Evolutionary conservation across 1,140 invertebrate genomes (phyloP), one percentile per base, ranked within the genome.

Genomic region (Leptopilina boulardi): DNA sequence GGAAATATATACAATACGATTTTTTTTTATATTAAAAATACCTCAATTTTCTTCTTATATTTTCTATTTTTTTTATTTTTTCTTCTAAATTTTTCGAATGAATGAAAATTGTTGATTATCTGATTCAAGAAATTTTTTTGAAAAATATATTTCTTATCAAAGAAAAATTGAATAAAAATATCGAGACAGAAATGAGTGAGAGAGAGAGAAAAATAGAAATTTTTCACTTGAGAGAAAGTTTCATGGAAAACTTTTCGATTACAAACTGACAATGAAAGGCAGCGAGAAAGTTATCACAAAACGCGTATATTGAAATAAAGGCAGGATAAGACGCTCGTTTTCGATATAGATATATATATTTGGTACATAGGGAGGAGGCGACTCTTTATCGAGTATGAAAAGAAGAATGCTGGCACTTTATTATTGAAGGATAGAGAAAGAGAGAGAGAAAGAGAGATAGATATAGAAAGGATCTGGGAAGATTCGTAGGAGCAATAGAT

Each of bases 341-440:
- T 66, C 56, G 26, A 38, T 38, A 38, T 38, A 38, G 5, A 30
- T 30, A 30, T 30, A 30, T 30, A 30, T 30, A 30, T 30, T 3
- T 30, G n/a, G 5, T 30, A 38, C 5, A 38, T 4, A 38, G n/a
- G n/a, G n/a, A 18, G 51, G 3, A 59, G 23, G 11, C 9, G 23
- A 59, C 56, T 26, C 59, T 66, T n/a, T 66, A 66, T 66, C 59
- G 59, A 30, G 26, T 30, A 66, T 30, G 59, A 30, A n/a, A 66
- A 15, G 59, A 66, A 66, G 59, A 30, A 66, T 66, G 59, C 59
- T 30, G 15, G 59, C 23, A 30, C 26, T 34, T 66, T 66, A 66
- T 66, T 66, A 66, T 66, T 30, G 59, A 66, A 30, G 23, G n/a
- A n/a, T n/a, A n/a, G n/a, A n/a, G n/a, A n/a, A n/a, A n/a, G n/a